A percentile compares a stretch with the other conserved stretches of the same genome.
phyloP scores from a whole-genome alignment of 2,113 vertebrate genomes.

The Clupea harengus region DNA sequence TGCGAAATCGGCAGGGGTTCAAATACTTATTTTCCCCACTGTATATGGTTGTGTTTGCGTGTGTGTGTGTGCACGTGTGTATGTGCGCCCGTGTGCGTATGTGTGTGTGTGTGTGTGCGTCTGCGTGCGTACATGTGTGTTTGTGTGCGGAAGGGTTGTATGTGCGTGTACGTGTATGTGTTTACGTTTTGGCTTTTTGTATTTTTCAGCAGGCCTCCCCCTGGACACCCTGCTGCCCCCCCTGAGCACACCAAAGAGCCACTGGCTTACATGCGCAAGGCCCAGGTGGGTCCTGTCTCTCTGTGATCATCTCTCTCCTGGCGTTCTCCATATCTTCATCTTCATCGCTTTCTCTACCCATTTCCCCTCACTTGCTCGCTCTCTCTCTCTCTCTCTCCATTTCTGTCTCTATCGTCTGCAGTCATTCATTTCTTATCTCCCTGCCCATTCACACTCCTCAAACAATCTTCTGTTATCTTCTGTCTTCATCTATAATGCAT shows the following conservation, averaged over 20 bases:
- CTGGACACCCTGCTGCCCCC: conserved; percentile 77
- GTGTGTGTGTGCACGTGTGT: not conserved
- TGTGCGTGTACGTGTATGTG: not conserved
- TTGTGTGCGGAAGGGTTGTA: not conserved
- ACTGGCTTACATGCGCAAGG: conserved; percentile 91
- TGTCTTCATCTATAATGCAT: not conserved
- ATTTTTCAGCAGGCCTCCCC: conserved; percentile 76
- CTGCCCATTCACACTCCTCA: not conserved
- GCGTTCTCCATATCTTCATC: not conserved
- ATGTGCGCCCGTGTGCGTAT: not conserved
- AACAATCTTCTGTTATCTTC: not conserved
- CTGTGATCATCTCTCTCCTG: not conserved
- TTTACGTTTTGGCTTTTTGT: conserved; percentile 28
- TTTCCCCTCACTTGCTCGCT: not conserved
- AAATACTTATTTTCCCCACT: too few species aligned
- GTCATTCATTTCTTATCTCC: not conserved
- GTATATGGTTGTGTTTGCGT: not conserved
- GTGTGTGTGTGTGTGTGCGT: not conserved
- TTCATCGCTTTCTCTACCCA: not conserved
- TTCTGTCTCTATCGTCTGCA: not conserved
- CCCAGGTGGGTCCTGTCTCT: conserved; percentile 80
- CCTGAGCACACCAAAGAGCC: conserved; percentile 92
- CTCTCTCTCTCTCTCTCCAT: not conserved
- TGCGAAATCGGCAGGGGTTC: too few species aligned
- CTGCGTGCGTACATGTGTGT: not conserved